Evolutionary conservation across 2,113 vertebrate genomes (phyloP).

Genomic region (Stegostoma tigrinum): DNA sequence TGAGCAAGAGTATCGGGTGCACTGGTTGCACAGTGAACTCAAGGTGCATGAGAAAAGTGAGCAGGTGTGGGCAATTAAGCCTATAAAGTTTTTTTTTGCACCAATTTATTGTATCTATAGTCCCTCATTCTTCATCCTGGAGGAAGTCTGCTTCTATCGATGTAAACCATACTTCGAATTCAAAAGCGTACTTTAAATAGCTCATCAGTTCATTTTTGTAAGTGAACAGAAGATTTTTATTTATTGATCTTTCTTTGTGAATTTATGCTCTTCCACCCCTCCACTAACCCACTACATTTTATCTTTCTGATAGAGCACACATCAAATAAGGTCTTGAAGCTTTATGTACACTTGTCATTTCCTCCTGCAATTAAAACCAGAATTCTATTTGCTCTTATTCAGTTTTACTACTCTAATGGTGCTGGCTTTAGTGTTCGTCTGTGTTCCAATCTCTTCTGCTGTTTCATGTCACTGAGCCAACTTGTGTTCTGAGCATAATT

Average conservation of each 20-base stretch:
- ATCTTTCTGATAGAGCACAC: neutral
- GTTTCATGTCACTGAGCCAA: neutral
- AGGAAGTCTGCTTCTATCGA: neutral
- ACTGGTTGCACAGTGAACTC: neutral
- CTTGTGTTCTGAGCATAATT: neutral
- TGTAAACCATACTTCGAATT: neutral
- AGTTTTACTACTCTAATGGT: neutral
- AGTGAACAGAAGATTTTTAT: neutral
- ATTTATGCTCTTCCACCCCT: neutral
- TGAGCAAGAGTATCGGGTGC: neutral
- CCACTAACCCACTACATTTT: neutral
- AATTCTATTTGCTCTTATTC: neutral
- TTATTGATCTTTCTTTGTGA: neutral
- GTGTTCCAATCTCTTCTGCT: neutral
- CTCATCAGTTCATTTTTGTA: neutral
- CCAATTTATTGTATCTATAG: neutral
- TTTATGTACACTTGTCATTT: neutral
- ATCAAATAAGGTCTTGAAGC: neutral
- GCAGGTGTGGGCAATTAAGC: neutral
- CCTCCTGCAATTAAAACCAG: neutral
- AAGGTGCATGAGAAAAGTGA: neutral
- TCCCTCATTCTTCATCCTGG: neutral
- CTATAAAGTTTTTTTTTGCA: neutral
- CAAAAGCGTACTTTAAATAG: neutral
- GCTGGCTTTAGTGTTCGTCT: neutral